Evolutionary conservation across 2,113 vertebrate species (phyloP), one percentile per base, ranked within the genome.

Genomic region (Bubo blakistoni): DNA sequence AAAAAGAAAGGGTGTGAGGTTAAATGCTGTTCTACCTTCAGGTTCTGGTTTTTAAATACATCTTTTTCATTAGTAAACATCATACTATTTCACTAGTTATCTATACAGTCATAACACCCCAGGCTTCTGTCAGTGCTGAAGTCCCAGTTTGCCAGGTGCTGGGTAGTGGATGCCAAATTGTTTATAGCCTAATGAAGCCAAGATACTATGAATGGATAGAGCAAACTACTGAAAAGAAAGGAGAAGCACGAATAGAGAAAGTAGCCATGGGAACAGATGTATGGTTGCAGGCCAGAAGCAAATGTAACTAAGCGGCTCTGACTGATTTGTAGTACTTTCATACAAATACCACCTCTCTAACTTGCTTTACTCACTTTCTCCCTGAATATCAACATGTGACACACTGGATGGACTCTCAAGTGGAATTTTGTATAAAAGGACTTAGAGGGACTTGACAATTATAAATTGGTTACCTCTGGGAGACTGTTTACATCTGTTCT

Each of bases 181-280:
- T 87, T 94, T 71, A 76, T 32, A 67, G 38, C 6, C 18, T 59
- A 63, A 51, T 51, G 63, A 84, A 87, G 84, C 87, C 89, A 95
- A 90, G 78, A 80, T 29, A 11, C 20, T 69, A 15, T 90, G 84
- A 97, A 94, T 58, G 74, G 70, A 82, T 85, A 88, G 49, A 82
- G 78, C 27, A 93, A 94, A 94, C 46, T 80, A 19, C 49, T 65
- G 87, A 79, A 80, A 93, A 92, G 81, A 72, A 86, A 51, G 59
- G 25, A 86, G 63, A 77, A 79, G 46, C 9, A 3, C 20, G 22
- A 91, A 73, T 49, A 40, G 87, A 65, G 88, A 61, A 94, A 80
- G 81, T 77, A 93, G 62, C 70, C 78, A 61, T 95, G 92, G 87
- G 84, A 96, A 93, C 84, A 96, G 94, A 91, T 70, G 74, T 76